Evolutionary conservation across 2,888 invertebrate species (phyloP).

Genomic region (Augiades crinisus): DNA sequence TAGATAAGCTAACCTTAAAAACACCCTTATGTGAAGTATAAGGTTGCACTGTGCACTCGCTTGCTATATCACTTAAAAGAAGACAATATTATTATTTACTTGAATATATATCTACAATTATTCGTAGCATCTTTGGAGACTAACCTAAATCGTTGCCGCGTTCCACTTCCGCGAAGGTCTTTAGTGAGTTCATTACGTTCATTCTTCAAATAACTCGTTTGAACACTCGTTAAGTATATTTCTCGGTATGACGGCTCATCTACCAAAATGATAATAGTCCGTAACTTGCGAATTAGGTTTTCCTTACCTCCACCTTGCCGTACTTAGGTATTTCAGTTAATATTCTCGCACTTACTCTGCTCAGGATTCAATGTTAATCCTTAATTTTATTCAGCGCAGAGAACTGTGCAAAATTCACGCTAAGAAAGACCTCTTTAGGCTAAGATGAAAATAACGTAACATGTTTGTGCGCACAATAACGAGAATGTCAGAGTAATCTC

Average conservation of each 20-base stretch:
- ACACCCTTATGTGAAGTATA: too few species aligned
- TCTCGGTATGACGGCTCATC: conserved; percentile 8
- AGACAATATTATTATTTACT: not conserved
- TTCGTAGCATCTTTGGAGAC: not conserved
- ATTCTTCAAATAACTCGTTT: conserved; percentile 14
- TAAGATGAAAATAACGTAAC: not conserved
- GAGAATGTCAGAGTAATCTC: not conserved
- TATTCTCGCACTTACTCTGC: not conserved
- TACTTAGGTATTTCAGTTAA: conserved; percentile 1
- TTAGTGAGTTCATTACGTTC: conserved; percentile 7
- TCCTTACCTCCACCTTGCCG: not conserved
- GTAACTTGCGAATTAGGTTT: conserved; percentile 9
- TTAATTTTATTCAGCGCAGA: not conserved
- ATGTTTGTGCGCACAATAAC: not conserved
- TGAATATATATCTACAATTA: not conserved
- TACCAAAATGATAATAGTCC: conserved; percentile 12
- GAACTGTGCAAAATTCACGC: too few species aligned
- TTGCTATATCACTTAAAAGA: too few species aligned
- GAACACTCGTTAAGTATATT: conserved; percentile 18
- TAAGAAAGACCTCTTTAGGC: not conserved
- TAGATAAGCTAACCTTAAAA: too few species aligned
- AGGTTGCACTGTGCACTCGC: too few species aligned
- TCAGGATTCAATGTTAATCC: not conserved
- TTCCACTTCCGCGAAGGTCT: not conserved
- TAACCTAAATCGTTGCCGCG: not conserved